Percentiles rank a stretch among this genome's conserved stretches.
These are phyloP conservation scores for Aegotheles bennettii DNA, from an alignment of 2,113 vertebrate genomes.

Conservation along the genomic window DNA sequence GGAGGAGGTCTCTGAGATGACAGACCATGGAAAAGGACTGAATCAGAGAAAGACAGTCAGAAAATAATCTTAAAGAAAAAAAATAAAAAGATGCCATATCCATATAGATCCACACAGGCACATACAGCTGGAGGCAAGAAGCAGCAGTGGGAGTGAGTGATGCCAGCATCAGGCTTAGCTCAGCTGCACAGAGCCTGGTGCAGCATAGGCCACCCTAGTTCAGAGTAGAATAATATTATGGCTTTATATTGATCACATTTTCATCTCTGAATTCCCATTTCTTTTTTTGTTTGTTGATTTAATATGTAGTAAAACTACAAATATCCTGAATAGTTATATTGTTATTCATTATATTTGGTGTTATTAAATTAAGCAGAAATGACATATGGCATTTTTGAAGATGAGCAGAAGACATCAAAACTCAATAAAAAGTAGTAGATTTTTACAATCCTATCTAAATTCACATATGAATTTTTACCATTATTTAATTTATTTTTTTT, in stretches of 20 bases:
- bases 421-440: background rate
- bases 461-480: background rate
- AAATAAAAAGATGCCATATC: background rate
- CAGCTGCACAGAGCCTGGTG: background rate
- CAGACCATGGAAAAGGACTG: rapidly evolving
- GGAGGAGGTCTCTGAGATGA: background rate
- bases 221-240: background rate
- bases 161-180: background rate
- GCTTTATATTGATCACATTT: background rate
- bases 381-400: background rate
- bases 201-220: rapidly evolving
- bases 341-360: background rate
- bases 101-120: background rate
- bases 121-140: background rate
- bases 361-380: background rate
- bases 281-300: background rate
- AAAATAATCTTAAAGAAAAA: background rate
- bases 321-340: background rate
- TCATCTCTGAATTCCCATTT: no score
- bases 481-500: background rate
- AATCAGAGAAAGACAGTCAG: background rate
- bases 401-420: background rate
- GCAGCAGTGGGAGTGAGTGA: background rate
- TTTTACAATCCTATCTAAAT: background rate
- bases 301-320: background rate